These are phyloP conservation scores for Opisthocomus hoazin DNA, from an alignment of 2,113 vertebrate species.

Conservation along the genomic window DNA sequence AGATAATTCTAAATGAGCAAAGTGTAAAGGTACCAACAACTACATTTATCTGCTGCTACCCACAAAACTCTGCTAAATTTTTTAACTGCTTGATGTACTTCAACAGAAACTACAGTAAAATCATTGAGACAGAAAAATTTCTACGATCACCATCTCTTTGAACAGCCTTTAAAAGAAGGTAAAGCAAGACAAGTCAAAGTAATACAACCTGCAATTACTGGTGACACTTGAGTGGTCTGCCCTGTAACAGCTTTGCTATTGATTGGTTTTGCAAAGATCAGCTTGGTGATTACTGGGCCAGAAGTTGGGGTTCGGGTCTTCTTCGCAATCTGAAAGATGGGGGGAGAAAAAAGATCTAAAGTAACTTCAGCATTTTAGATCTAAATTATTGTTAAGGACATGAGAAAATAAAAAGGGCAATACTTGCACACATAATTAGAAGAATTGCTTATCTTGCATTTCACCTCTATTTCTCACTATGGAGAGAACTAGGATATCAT, in stretches of 20 bases:
- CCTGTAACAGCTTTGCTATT: conserved; percentile 92
- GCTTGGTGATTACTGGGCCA: conserved; percentile 90
- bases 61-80: background rate
- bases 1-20: background rate
- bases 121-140: background rate
- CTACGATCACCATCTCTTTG: background rate
- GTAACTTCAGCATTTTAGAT: background rate
- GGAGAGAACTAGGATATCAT: background rate
- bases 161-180: background rate
- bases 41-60: background rate
- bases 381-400: background rate
- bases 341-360: conserved; percentile 26
- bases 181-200: conserved; percentile 54
- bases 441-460: background rate
- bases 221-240: conserved; percentile 85
- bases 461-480: background rate
- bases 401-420: background rate
- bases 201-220: conserved; percentile 86
- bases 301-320: conserved; percentile 89
- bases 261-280: conserved; percentile 94
- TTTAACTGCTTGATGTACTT: background rate
- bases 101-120: background rate
- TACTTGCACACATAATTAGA: background rate
- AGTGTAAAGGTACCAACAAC: background rate
- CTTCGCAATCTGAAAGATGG: conserved; percentile 88